These are phyloP conservation scores for Listrodromus nycthemerus DNA, from an alignment of 2,888 invertebrate genomes.

Conservation along the genomic window DNA sequence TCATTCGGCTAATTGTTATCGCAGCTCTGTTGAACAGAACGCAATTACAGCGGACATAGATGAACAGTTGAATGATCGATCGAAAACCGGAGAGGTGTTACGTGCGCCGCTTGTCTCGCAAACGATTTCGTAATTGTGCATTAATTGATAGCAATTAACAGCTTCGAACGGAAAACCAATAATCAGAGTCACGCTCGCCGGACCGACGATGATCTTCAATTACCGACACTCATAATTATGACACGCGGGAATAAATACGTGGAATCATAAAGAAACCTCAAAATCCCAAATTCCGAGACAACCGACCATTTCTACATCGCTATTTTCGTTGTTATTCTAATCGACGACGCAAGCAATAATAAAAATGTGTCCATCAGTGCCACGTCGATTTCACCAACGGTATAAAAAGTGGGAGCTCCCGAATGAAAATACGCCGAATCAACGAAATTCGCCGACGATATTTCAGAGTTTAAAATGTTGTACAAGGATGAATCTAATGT, in stretches of 20 bases:
- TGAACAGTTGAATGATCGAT: neutral
- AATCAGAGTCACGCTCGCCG: slow-evolving; percentile 28
- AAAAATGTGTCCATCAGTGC: neutral
- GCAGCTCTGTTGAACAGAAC: neutral
- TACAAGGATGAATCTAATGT: neutral
- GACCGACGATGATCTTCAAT: neutral
- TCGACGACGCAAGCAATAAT: neutral
- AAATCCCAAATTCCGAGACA: neutral
- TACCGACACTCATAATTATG: neutral
- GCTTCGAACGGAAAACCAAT: slow-evolving; percentile 20
- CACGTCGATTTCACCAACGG: neutral
- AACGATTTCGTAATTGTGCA: slow-evolving; percentile 34
- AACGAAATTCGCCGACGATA: neutral
- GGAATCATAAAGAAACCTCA: neutral
- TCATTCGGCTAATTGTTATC: neutral
- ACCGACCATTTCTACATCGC: neutral
- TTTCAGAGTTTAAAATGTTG: neutral
- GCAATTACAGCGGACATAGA: neutral
- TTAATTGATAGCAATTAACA: slow-evolving; percentile 55
- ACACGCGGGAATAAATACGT: neutral
- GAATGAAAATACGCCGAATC: slow-evolving; percentile 2
- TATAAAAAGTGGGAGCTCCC: neutral
- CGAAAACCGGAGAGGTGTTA: neutral
- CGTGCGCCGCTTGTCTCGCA: neutral
- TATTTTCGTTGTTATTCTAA: too few relatives aligned